Evolutionary conservation across 2,797 vertebrate genomes (phyloP).

Genomic region (Microchirus variegatus): DNA sequence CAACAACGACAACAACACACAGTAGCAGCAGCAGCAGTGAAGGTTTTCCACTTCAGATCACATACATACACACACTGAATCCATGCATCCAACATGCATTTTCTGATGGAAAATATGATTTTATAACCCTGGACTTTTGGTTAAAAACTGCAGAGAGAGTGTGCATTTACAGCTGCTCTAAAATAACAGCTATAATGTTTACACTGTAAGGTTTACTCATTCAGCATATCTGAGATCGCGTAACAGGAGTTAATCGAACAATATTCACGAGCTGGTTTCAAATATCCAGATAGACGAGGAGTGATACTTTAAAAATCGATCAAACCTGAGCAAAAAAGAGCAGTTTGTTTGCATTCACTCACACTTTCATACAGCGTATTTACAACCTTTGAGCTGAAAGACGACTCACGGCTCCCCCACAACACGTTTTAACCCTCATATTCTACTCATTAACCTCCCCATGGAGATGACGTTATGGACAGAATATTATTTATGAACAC

Average conservation of each 20-base stretch:
- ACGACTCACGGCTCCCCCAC: too few species aligned
- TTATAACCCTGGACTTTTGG: slow-evolving; percentile 39
- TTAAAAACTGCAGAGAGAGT: slow-evolving; percentile 27
- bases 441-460: too few species aligned
- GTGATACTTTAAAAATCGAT: too few species aligned
- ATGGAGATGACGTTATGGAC: too few species aligned
- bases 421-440: too few species aligned
- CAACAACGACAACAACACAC: slow-evolving; percentile 8
- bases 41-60: neutral
- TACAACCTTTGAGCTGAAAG: too few species aligned
- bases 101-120: slow-evolving; percentile 53
- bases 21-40: neutral
- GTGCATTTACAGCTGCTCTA: slow-evolving; percentile 33
- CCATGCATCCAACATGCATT: slow-evolving; percentile 43
- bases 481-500: too few species aligned
- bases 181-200: slow-evolving; percentile 26
- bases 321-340: too few species aligned
- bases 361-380: too few species aligned
- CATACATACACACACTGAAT: slow-evolving; percentile 28
- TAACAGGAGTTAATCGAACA: slow-evolving; percentile 1
- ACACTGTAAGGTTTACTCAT: neutral
- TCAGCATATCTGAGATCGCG: slow-evolving; percentile 3
- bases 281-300: too few species aligned
- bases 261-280: neutral
- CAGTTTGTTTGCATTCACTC: too few species aligned